A percentile compares a stretch with the other conserved stretches of the same genome.
Conservation (phyloP, 1,140 invertebrate genomes). For the Oryzaephilus surinamensis region DNA sequence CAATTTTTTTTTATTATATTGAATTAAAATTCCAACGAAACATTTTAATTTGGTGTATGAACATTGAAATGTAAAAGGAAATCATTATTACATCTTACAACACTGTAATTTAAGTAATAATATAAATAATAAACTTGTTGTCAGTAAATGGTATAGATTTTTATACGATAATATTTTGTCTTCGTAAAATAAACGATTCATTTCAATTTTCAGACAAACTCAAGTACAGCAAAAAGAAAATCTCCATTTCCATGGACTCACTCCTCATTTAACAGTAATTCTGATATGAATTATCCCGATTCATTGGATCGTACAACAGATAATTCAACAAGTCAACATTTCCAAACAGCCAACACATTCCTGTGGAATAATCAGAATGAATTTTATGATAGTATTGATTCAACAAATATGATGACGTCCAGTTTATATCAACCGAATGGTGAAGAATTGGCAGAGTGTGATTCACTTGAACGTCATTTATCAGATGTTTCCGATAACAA, state of each 20-base stretch:
- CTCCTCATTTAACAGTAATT: constrained; percentile 32
- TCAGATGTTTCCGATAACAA: constrained; percentile 22
- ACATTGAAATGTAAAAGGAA: too few species aligned
- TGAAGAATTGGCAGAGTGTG: constrained; percentile 45
- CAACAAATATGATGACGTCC: constrained; percentile 23
- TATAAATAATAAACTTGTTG: too few species aligned
- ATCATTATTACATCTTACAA: too few species aligned
- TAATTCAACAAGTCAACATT: constrained; percentile 34
- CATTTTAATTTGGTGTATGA: too few species aligned
- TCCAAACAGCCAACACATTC: constrained; percentile 34
- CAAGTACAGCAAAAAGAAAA: constrained; percentile 28
- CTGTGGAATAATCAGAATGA: constrained; percentile 33
- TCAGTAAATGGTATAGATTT: too few species aligned
- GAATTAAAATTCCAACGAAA: too few species aligned
- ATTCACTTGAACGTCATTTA: constrained; percentile 40
- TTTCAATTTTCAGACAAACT: constrained; percentile 21
- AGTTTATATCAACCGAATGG: constrained; percentile 36
- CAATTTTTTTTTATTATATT: too few species aligned
- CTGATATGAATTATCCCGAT: constrained; percentile 25
- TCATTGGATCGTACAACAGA: constrained; percentile 33
- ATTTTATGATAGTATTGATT: constrained; percentile 47
- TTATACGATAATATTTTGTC: too few species aligned
- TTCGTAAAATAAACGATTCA: too few species aligned
- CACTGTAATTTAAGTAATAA: too few species aligned
- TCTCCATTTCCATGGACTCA: constrained; percentile 40